Conservation (phyloP, 2,888 invertebrate genomes). For the Ophioninae sp. region DNA sequence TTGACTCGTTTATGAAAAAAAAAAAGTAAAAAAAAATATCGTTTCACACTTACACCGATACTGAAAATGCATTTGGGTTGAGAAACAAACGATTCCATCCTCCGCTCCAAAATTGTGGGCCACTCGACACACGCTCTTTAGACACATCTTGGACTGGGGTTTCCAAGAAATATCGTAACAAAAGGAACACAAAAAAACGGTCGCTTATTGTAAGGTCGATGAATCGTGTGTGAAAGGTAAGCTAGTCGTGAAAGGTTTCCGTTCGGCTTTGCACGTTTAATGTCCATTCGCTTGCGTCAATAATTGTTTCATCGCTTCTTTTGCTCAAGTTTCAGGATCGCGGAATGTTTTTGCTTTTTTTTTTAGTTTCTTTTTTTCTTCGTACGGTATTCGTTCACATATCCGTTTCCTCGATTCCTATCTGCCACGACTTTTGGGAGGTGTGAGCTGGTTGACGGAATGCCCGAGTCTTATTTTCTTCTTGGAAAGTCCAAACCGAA, state of each 20-base stretch:
- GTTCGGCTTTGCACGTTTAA: conserved; percentile 55
- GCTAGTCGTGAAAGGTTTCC: conserved; percentile 39
- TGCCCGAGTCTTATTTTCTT: conserved; percentile 35
- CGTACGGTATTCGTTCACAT: conserved; percentile 35
- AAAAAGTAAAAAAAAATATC: not conserved
- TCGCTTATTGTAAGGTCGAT: conserved; percentile 4
- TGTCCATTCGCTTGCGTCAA: conserved; percentile 29
- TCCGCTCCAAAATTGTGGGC: conserved; percentile 40
- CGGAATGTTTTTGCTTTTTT: conserved; percentile 12
- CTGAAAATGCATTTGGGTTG: conserved; percentile 74
- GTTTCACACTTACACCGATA: conserved; percentile 69
- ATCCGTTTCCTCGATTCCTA: conserved; percentile 25
- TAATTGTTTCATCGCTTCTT: not conserved
- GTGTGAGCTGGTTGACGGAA: conserved; percentile 67
- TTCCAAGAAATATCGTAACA: not conserved
- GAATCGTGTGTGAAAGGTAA: conserved; percentile 57
- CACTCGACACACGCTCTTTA: conserved; percentile 29
- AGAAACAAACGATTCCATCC: conserved; percentile 49
- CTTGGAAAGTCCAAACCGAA: conserved; percentile 9
- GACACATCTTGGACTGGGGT: not conserved
- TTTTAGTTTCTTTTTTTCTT: conserved; percentile 33
- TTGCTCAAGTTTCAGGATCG: conserved; percentile 42
- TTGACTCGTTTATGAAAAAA: conserved; percentile 25
- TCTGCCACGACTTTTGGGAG: conserved; percentile 67
- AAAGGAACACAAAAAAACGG: conserved; percentile 9